Conservation (phyloP, 1,140 invertebrate species). For the Papilio polytes region DNA sequence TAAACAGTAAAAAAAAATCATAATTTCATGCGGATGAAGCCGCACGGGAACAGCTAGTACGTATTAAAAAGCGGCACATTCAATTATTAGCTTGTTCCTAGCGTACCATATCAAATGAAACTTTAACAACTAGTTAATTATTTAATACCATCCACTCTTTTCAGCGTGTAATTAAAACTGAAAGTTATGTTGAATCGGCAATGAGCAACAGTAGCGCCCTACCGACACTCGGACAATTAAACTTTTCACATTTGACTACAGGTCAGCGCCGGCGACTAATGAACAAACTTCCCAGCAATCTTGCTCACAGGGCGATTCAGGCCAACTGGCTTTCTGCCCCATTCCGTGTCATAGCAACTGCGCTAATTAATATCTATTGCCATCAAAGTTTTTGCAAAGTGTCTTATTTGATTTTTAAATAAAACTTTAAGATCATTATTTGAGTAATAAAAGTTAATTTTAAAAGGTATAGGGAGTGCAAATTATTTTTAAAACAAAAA, state of each 20-base stretch:
- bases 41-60: too few relatives aligned
- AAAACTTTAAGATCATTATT: too few relatives aligned
- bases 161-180: neutral
- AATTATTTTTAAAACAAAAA: too few relatives aligned
- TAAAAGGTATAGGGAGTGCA: too few relatives aligned
- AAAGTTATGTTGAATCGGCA: constrained; percentile 20
- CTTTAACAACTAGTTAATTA: neutral
- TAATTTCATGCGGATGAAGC: too few relatives aligned
- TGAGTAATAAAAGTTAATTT: neutral
- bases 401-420: too few relatives aligned
- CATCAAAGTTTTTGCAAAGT: neutral
- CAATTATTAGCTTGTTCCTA: neutral
- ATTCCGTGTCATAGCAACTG: constrained; percentile 37
- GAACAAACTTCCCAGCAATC: constrained; percentile 49
- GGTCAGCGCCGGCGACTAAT: constrained; percentile 45
- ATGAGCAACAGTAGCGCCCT: neutral
- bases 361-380: neutral
- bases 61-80: neutral
- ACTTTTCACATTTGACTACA: constrained; percentile 50
- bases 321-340: constrained; percentile 15
- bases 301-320: constrained; percentile 40
- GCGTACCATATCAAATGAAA: neutral
- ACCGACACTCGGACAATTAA: constrained; percentile 45
- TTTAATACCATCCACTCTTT: neutral
- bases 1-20: too few relatives aligned